Evolutionary conservation across 1,140 invertebrate genomes (phyloP).

Genomic region (Psilanteris sp.): DNA sequence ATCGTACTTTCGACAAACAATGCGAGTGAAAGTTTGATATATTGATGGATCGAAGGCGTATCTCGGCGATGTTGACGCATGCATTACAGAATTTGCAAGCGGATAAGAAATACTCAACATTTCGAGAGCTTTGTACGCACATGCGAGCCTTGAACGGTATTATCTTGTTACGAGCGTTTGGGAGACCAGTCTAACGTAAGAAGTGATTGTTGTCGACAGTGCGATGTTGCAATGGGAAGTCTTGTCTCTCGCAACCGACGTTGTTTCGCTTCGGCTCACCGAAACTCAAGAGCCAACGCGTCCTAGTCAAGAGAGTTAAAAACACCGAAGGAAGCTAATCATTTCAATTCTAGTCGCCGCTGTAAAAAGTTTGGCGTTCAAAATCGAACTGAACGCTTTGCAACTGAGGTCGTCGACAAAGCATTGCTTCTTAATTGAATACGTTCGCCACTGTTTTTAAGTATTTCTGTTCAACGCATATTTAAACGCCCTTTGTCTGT

Average conservation of each 20-base stretch:
- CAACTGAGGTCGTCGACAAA: too few relatives aligned
- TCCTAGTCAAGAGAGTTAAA: slow-evolving; percentile 63
- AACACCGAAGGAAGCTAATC: slow-evolving; percentile 29
- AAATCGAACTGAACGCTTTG: too few relatives aligned
- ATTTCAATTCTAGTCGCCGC: slow-evolving; percentile 16
- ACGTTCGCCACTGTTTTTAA: too few relatives aligned
- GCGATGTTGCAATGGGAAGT: slow-evolving; percentile 79
- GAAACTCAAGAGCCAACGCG: slow-evolving; percentile 44
- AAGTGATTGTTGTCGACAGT: slow-evolving; percentile 74
- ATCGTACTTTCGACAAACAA: slow-evolving; percentile 32
- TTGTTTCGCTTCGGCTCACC: slow-evolving; percentile 72
- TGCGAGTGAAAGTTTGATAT: slow-evolving; percentile 49
- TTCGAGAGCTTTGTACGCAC: slow-evolving; percentile 63
- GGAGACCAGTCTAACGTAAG: slow-evolving; percentile 70
- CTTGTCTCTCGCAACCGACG: slow-evolving; percentile 76
- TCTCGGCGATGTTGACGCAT: slow-evolving; percentile 19
- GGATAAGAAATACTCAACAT: slow-evolving; percentile 29
- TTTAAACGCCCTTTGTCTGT: too few relatives aligned
- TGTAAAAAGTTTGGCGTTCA: slow-evolving; percentile 1
- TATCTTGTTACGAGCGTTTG: slow-evolving; percentile 67
- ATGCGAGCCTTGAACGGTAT: slow-evolving; percentile 68
- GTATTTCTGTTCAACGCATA: too few relatives aligned
- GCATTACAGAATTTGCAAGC: slow-evolving; percentile 18
- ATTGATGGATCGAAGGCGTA: slow-evolving; percentile 38
- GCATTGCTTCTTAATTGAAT: too few relatives aligned